These are phyloP conservation scores for Tenthredo distinguenda DNA, from an alignment of 2,888 invertebrate species.

Conservation along the genomic window DNA sequence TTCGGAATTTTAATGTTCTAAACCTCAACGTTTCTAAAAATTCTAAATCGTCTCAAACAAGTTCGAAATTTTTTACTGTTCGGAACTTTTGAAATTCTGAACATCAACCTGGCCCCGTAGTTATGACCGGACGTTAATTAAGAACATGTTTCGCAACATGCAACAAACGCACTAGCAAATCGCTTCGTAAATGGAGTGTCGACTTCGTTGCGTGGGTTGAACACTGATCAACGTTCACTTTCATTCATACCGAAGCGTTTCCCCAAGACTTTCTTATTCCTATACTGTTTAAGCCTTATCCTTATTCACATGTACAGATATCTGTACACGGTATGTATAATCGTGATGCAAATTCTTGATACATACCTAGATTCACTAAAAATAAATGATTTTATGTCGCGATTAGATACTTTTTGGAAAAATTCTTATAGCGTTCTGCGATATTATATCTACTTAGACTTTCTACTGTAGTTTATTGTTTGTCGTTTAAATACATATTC, in stretches of 20 bases:
- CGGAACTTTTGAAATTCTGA: too few relatives aligned
- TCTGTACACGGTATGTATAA: not conserved
- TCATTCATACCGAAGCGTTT: constrained; percentile 7
- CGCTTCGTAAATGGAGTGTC: not conserved
- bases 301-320: not conserved
- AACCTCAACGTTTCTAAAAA: too few relatives aligned
- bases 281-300: not conserved
- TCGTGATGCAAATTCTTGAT: not conserved
- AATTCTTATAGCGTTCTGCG: not conserved
- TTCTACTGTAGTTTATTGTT: not conserved
- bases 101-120: too few relatives aligned
- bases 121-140: not conserved
- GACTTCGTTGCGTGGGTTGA: constrained; percentile 12
- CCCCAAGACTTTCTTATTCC: not conserved
- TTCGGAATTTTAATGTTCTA: too few relatives aligned
- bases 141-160: not conserved
- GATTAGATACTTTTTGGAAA: not conserved
- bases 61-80: too few relatives aligned
- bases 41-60: too few relatives aligned
- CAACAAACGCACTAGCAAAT: not conserved
- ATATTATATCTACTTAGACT: not conserved
- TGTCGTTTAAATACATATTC: constrained; percentile 2
- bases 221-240: constrained; percentile 24
- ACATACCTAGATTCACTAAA: not conserved
- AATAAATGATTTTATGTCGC: not conserved